Evolutionary conservation across 1,140 invertebrate genomes (phyloP).

Genomic region (Zaprionus ghesquierei): DNA sequence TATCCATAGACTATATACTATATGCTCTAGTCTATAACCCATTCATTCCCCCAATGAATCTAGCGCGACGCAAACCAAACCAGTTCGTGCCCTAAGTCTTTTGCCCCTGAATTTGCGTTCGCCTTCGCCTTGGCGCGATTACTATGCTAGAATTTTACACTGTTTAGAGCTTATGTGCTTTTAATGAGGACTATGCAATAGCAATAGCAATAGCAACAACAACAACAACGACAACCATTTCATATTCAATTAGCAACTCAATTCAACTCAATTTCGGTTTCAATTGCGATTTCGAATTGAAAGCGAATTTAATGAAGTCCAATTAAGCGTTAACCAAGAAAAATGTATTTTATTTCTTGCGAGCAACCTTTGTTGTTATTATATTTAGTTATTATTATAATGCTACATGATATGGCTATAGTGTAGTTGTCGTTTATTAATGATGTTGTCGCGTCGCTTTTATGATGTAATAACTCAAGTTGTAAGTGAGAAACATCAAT

Average conservation of each 20-base stretch:
- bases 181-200: background rate
- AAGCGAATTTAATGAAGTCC: conserved; percentile 71
- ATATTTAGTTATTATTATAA: conserved; percentile 28
- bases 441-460: conserved; percentile 18
- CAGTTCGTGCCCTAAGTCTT: conserved; percentile 29
- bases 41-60: conserved; percentile 24
- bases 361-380: conserved; percentile 26
- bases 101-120: conserved; percentile 56
- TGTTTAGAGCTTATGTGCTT: background rate
- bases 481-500: conserved; percentile 24
- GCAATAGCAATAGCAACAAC: background rate
- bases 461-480: conserved; percentile 60
- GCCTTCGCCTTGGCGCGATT: conserved; percentile 11
- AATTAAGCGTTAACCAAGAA: conserved; percentile 57
- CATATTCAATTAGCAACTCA: conserved; percentile 60
- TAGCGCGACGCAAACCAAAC: conserved; percentile 20
- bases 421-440: conserved; percentile 28
- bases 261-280: conserved; percentile 65
- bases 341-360: conserved; percentile 50
- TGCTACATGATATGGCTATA: conserved; percentile 20
- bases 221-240: conserved; percentile 6
- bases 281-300: conserved; percentile 34
- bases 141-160: conserved; percentile 67
- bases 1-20: conserved; percentile 1
- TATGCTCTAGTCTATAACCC: background rate